Conservation (phyloP, 2,888 invertebrate species). For the Papilio gigon region DNA sequence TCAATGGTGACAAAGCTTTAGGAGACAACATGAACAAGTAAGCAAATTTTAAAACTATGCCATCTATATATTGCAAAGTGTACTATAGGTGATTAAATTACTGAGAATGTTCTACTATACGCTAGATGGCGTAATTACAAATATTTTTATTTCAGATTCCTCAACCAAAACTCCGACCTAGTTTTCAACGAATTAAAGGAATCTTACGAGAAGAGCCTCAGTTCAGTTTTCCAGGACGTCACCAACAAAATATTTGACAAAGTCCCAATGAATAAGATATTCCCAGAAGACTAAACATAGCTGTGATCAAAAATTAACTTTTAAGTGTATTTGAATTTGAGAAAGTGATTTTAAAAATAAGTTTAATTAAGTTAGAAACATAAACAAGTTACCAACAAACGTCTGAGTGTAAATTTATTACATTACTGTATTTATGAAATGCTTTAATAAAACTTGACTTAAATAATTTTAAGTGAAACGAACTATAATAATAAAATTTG, state of each 20-base stretch:
- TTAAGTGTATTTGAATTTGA: constrained; percentile 36
- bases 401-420: constrained; percentile 39
- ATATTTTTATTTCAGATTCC: constrained; percentile 69
- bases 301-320: constrained; percentile 46
- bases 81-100: neutral
- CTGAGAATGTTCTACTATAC: neutral
- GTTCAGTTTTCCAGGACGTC: constrained; percentile 84
- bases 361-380: constrained; percentile 39
- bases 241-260: constrained; percentile 86
- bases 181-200: constrained; percentile 86
- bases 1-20: constrained; percentile 83
- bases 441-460: constrained; percentile 64
- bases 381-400: constrained; percentile 43
- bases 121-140: constrained; percentile 22
- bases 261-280: constrained; percentile 86
- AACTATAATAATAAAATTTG: constrained; percentile 44
- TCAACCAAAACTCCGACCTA: constrained; percentile 86
- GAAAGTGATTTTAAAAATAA: constrained; percentile 39
- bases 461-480: constrained; percentile 46
- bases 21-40: constrained; percentile 85
- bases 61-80: constrained; percentile 17
- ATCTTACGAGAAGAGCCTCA: constrained; percentile 86
- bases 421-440: constrained; percentile 64
- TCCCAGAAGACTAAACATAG: constrained; percentile 67
- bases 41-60: constrained; percentile 48